These are phyloP conservation scores for Galago senegalensis DNA, from an alignment of 2,797 vertebrate genomes.

Conservation along the genomic window DNA sequence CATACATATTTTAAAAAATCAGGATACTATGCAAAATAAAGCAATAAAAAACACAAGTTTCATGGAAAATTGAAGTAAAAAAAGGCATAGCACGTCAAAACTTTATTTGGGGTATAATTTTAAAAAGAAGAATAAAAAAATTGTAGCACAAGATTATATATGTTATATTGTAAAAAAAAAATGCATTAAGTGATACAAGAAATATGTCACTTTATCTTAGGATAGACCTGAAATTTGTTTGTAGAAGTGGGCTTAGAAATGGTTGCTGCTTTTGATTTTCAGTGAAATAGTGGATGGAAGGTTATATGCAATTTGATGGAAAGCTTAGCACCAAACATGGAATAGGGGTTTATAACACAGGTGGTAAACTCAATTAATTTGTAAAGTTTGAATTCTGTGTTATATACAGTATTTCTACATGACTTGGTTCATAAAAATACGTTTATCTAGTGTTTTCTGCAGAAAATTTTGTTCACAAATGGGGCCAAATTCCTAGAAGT, in stretches of 20 bases:
- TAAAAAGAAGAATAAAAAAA: neutral
- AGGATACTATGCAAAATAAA: neutral
- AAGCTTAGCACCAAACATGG: neutral
- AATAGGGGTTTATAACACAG: neutral
- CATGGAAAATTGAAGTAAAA: neutral
- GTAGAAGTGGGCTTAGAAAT: neutral
- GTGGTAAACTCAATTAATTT: neutral
- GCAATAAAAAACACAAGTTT: neutral
- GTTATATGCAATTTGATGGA: neutral
- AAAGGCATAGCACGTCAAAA: neutral
- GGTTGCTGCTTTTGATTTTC: neutral
- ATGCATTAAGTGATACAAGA: neutral
- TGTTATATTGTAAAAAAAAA: neutral
- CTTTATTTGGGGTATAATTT: neutral
- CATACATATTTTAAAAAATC: neutral
- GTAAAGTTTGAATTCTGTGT: neutral
- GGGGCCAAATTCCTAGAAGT: neutral
- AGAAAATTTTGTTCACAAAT: neutral
- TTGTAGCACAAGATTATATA: neutral
- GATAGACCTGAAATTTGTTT: neutral
- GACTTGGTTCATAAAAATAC: neutral
- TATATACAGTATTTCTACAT: neutral
- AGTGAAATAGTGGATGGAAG: neutral
- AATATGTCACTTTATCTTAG: neutral
- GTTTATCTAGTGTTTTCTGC: neutral